These are phyloP conservation scores for Polypterus senegalus DNA, from an alignment of 2,113 vertebrate species.

Conservation along the genomic window DNA sequence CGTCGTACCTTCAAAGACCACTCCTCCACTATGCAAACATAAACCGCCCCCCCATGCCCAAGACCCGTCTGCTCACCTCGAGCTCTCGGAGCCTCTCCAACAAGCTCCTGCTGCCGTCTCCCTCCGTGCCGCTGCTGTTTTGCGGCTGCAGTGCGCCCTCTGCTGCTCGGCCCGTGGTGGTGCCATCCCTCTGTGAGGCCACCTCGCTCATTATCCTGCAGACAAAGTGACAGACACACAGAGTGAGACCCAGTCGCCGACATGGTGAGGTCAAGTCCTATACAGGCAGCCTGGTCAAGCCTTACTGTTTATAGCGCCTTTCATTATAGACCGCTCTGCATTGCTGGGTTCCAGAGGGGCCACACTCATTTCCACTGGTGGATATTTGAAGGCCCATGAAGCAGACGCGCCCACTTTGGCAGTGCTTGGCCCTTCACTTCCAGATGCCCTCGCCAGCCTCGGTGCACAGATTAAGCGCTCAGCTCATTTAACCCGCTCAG, in stretches of 20 bases:
- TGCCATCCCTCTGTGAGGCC: slow-evolving; percentile 31
- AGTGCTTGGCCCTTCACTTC: no score
- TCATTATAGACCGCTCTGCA: neutral
- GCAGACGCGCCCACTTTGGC: no score
- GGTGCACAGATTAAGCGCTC: no score
- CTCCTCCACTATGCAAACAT: neutral
- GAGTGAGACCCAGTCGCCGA: neutral
- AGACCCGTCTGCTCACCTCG: slow-evolving; percentile 34
- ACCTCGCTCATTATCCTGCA: slow-evolving; percentile 42
- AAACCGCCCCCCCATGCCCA: neutral
- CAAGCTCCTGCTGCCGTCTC: slow-evolving; percentile 48
- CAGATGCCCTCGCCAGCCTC: no score
- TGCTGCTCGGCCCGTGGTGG: slow-evolving; percentile 27
- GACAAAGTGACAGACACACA: neutral
- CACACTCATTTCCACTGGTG: no score
- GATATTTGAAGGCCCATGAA: no score
- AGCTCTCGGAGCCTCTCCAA: slow-evolving; percentile 56
- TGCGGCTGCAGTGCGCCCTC: slow-evolving; percentile 28
- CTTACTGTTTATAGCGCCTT: neutral
- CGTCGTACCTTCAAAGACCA: neutral
- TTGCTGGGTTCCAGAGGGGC: neutral
- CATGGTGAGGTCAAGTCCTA: neutral
- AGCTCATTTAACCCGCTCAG: no score
- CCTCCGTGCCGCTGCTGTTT: slow-evolving; percentile 12
- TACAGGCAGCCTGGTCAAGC: neutral